These are phyloP conservation scores for Melanotaenia trifasciata DNA, from an alignment of 2,797 vertebrate genomes.

Conservation along the genomic window DNA sequence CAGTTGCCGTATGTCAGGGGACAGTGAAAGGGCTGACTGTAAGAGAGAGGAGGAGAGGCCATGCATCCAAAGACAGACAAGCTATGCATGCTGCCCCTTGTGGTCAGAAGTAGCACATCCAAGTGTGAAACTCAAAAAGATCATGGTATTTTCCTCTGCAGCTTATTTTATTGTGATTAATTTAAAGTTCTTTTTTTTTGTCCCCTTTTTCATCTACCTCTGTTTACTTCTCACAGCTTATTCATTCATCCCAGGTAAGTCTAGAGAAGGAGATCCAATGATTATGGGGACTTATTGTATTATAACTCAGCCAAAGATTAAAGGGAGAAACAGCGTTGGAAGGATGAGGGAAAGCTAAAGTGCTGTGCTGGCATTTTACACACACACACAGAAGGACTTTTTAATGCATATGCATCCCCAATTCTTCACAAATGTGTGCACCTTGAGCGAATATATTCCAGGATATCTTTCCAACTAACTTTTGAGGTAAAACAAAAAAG, in stretches of 20 bases:
- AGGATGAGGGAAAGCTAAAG: conserved; percentile 72
- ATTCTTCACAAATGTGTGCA: conserved; percentile 75
- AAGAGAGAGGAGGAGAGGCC: conserved; percentile 56
- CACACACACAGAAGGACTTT: conserved; percentile 74
- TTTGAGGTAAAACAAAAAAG: conserved; percentile 73
- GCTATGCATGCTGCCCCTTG: conserved; percentile 64
- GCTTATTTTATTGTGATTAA: conserved; percentile 37
- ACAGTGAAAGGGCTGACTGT: conserved; percentile 76
- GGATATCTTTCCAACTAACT: conserved; percentile 75
- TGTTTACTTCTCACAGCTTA: conserved; percentile 30
- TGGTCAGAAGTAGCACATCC: conserved; percentile 51
- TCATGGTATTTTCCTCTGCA: conserved; percentile 16
- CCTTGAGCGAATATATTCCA: conserved; percentile 78
- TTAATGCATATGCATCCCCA: conserved; percentile 77
- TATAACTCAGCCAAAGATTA: conserved; percentile 75
- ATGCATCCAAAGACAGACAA: conserved; percentile 31
- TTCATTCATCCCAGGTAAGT: conserved; percentile 62
- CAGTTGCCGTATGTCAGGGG: conserved; percentile 71
- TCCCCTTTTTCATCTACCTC: conserved; percentile 10
- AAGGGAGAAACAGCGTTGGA: conserved; percentile 67
- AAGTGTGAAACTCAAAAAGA: conserved; percentile 25
- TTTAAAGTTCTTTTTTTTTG: conserved; percentile 43
- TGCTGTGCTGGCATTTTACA: conserved; percentile 75
- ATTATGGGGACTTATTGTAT: conserved; percentile 75
- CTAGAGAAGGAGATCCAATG: conserved; percentile 57